Evolutionary conservation across 2,888 invertebrate genomes (phyloP).

Genomic region (Carcina quercana): DNA sequence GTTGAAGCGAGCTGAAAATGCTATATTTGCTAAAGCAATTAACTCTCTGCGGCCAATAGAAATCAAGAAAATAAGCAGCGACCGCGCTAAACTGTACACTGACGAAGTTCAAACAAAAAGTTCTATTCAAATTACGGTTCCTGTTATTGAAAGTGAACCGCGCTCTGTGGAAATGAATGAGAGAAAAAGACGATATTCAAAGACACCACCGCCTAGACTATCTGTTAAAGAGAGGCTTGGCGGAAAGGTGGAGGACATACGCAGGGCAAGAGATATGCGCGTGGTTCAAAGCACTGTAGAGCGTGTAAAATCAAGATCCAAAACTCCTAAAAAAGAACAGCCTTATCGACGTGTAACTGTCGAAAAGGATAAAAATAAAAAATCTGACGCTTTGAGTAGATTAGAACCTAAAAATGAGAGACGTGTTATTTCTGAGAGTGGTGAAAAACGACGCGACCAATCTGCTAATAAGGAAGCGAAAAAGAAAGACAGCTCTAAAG

Average conservation of each 20-base stretch:
- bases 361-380: slow-evolving; percentile 55
- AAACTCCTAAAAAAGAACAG: slow-evolving; percentile 65
- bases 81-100: slow-evolving; percentile 79
- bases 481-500: slow-evolving; percentile 38
- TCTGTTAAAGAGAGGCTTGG: slow-evolving; percentile 88
- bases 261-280: slow-evolving; percentile 67
- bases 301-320: slow-evolving; percentile 68
- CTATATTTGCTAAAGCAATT: slow-evolving; percentile 91
- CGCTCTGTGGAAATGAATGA: slow-evolving; percentile 65
- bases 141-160: slow-evolving; percentile 54
- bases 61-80: slow-evolving; percentile 82
- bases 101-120: slow-evolving; percentile 57
- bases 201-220: slow-evolving; percentile 76
- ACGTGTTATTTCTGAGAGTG: slow-evolving; percentile 32
- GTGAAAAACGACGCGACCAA: slow-evolving; percentile 35
- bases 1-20: slow-evolving; percentile 92
- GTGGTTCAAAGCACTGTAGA: slow-evolving; percentile 72
- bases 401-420: slow-evolving; percentile 41
- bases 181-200: slow-evolving; percentile 53
- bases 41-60: slow-evolving; percentile 86
- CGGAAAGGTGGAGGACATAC: slow-evolving; percentile 79
- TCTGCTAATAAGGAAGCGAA: slow-evolving; percentile 27
- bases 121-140: slow-evolving; percentile 71
- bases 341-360: slow-evolving; percentile 68
- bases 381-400: slow-evolving; percentile 38